phyloP scores from a whole-genome alignment of 2,888 invertebrate species.

The Lucinisca nassula region DNA sequence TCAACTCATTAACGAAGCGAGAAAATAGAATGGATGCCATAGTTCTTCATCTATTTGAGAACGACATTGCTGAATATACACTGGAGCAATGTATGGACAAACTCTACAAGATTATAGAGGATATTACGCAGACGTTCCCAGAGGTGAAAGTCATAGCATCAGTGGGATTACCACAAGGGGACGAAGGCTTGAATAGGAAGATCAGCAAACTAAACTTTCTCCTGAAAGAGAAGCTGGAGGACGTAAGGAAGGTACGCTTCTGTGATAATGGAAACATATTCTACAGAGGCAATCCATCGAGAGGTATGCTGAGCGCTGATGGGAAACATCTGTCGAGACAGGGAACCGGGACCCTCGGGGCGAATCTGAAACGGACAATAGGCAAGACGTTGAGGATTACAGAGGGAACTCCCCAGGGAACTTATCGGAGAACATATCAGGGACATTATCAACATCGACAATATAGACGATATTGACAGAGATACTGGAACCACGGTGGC shows the following conservation, averaged over 20 bases:
- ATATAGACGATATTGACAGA: background rate
- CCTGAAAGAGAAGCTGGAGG: background rate
- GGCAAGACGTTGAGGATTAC: background rate
- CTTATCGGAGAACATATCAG: background rate
- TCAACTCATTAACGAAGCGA: background rate
- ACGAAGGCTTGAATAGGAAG: background rate
- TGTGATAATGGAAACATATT: conserved; percentile 10
- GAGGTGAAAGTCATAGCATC: background rate
- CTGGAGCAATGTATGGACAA: background rate
- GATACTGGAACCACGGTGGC: background rate
- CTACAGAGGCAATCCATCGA: background rate
- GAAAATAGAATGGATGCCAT: background rate
- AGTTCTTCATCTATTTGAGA: background rate
- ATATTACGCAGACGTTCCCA: background rate
- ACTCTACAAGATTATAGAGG: background rate
- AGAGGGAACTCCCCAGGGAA: background rate
- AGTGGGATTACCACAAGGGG: background rate
- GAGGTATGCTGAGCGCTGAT: background rate
- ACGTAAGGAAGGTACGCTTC: background rate
- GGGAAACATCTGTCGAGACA: conserved; percentile 2
- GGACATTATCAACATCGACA: too few relatives aligned
- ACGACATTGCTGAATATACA: background rate
- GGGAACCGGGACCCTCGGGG: background rate
- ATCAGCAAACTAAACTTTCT: background rate
- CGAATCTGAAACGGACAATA: background rate